Evolutionary conservation across 2,113 vertebrate species (phyloP), one percentile per base, ranked within the genome.

Genomic region (Galbula dea): DNA sequence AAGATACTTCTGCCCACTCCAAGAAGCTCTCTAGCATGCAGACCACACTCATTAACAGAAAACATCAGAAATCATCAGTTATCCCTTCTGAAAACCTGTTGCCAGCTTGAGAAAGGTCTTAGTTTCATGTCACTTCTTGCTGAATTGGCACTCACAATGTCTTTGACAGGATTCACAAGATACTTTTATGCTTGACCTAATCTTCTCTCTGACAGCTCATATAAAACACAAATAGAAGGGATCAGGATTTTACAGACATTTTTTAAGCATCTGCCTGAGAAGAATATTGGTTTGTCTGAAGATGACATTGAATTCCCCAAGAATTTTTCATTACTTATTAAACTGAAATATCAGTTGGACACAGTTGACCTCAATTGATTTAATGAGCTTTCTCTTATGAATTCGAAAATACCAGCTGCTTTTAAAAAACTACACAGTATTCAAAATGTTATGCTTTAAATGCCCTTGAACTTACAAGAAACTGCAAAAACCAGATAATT

Each of bases 131-230:
- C 83, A 34, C 36, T 88, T 49, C 81, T 76, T 23, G 43, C 82
- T 73, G 54, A 82, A 69, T 63, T 91, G 89, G 72, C 30, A 41
- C 75, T 79, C 80, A 6, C 57, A 78, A 72, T 46, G 62, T 0
- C 22, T 43, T 75, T 93, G 94, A 81, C 87, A 93, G 91, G 43
- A 90, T 57, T 94, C 94, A n/a, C 75, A 52, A 55, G 80, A 72
- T 9, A 72, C 68, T 71, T 89, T 90, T 63, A 75, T 87, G 90
- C 83, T 78, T 87, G 92, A 93, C 83, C 83, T 94, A 57, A 86
- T 94, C 92, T 36, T 63, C 61, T 77, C 81, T 76, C 93, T 90
- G 91, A 78, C 92, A 94, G 81, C 73, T 94, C 83, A 62, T 71
- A 94, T 54, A 83, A 83, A 94, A 75, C 65, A 73, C 34, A 13